These are phyloP conservation scores for Perognathus longimembris DNA, from an alignment of 2,113 vertebrate genomes.

Conservation along the genomic window DNA sequence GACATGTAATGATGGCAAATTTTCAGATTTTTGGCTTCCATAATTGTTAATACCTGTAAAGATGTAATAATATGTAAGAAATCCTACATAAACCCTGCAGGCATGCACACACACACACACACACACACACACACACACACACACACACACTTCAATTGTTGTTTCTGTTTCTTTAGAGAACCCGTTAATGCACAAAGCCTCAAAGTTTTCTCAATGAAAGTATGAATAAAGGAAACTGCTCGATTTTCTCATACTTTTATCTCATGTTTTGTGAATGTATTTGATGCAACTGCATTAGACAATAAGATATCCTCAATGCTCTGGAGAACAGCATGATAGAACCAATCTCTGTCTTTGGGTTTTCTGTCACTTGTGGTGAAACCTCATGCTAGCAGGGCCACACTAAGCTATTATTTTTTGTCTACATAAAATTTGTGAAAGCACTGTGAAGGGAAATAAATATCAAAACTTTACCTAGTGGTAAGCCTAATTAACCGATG, in stretches of 20 bases:
- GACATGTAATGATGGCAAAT: neutral
- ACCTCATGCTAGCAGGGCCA: neutral
- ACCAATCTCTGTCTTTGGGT: neutral
- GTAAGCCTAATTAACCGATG: slow-evolving; percentile 27
- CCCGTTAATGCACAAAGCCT: neutral
- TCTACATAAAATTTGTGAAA: neutral
- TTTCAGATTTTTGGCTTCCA: neutral
- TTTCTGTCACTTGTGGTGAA: neutral
- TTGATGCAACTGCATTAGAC: neutral
- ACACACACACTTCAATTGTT: neutral
- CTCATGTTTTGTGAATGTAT: neutral
- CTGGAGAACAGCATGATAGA: neutral
- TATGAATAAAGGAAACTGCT: neutral
- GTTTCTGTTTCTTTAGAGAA: neutral
- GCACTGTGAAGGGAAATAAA: neutral
- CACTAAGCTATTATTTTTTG: neutral
- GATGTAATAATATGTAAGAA: neutral
- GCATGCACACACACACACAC: neutral
- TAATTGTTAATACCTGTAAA: neutral
- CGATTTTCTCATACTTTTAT: neutral
- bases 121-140: neutral
- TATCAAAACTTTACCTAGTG: neutral
- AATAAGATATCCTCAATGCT: neutral
- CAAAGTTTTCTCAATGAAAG: neutral
- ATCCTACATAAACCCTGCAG: neutral